Percentiles rank a stretch among this genome's conserved stretches.
phyloP scores from a whole-genome alignment of 2,797 vertebrate genomes.

The Pterois miles region DNA sequence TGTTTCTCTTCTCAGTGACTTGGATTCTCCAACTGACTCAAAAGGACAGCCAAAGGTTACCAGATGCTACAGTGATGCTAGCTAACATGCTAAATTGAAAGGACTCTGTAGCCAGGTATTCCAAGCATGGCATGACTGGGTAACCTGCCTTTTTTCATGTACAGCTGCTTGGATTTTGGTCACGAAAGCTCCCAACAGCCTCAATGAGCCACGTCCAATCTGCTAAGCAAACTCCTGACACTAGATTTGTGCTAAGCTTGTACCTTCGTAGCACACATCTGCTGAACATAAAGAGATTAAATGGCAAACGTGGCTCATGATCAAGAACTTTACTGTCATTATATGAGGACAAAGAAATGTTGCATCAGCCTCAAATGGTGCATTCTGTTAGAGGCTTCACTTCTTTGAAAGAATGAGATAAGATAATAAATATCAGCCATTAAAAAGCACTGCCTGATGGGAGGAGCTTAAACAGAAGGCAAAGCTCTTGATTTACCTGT shows the following conservation, averaged over 20 bases:
- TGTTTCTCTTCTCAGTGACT: constrained; percentile 36
- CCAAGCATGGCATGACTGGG: neutral
- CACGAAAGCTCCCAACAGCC: neutral
- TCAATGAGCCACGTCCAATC: neutral
- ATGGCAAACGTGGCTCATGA: neutral
- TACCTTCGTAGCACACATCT: neutral
- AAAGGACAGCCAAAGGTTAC: constrained; percentile 55
- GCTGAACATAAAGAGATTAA: neutral
- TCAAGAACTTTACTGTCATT: neutral
- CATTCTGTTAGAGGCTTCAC: neutral
- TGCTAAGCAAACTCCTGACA: neutral
- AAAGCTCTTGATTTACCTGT: too few relatives aligned
- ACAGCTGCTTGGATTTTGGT: neutral
- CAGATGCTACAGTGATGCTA: constrained; percentile 38
- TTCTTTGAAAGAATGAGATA: neutral
- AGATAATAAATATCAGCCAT: neutral
- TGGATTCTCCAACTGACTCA: constrained; percentile 15
- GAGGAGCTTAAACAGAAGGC: neutral
- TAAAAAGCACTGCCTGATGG: neutral
- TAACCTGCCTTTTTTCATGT: neutral
- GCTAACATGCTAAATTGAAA: neutral
- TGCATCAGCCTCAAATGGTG: neutral
- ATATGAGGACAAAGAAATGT: neutral
- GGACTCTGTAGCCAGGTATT: neutral
- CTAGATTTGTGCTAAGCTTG: neutral